These are phyloP conservation scores for Callopanchax toddi DNA, from an alignment of 2,113 vertebrate genomes.

Conservation along the genomic window DNA sequence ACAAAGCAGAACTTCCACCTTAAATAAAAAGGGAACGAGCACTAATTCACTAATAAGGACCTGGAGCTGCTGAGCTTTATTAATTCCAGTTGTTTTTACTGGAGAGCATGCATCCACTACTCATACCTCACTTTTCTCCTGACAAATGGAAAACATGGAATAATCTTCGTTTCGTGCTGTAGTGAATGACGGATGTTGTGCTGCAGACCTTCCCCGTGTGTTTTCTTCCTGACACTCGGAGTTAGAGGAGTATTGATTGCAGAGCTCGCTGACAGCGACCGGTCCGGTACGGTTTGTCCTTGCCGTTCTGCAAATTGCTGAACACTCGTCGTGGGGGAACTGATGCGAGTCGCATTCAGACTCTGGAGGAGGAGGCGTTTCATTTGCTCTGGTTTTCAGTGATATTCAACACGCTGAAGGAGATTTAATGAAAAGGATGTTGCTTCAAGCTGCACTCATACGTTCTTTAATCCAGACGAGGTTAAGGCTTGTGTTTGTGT, in stretches of 20 bases:
- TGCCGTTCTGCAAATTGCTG: slow-evolving; percentile 20
- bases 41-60: too few relatives aligned
- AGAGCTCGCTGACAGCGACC: slow-evolving; percentile 25
- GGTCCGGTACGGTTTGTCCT: slow-evolving; percentile 37
- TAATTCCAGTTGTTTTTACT: too few relatives aligned
- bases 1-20: too few relatives aligned
- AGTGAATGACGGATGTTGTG: slow-evolving; percentile 28
- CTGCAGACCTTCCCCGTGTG: slow-evolving; percentile 16
- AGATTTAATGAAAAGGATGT: not conserved
- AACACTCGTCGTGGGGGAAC: slow-evolving; percentile 31
- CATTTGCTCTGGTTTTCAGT: not conserved
- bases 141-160: slow-evolving; percentile 43
- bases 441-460: not conserved
- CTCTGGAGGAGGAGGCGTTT: slow-evolving; percentile 9
- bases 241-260: slow-evolving; percentile 41
- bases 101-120: not conserved
- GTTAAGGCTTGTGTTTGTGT: not conserved
- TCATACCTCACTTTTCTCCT: slow-evolving; percentile 22
- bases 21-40: too few relatives aligned
- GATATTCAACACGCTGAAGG: not conserved
- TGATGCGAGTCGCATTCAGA: slow-evolving; percentile 28
- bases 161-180: slow-evolving; percentile 26
- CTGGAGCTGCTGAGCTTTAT: too few relatives aligned
- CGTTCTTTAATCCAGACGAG: not conserved
- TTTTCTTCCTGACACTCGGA: slow-evolving; percentile 15